These are phyloP conservation scores for Pangasius krempfi DNA, from an alignment of 2,797 vertebrate genomes.

Conservation along the genomic window DNA sequence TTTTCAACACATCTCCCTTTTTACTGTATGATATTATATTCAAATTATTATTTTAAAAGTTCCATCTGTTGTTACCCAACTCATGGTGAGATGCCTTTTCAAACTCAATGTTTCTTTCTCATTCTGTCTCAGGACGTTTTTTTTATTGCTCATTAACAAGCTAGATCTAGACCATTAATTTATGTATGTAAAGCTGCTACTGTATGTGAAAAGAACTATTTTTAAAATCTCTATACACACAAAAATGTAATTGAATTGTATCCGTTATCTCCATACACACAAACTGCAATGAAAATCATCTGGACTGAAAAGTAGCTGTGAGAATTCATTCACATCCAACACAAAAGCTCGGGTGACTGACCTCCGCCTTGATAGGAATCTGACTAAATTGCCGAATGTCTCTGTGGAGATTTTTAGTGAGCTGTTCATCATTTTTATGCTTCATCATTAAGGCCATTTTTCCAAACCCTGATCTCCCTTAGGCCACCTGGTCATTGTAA, in stretches of 20 bases:
- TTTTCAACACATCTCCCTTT: not conserved
- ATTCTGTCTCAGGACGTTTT: not conserved
- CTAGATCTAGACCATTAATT: not conserved
- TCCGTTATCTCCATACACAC: not conserved
- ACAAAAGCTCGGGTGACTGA: conserved; percentile 10
- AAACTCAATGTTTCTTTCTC: not conserved
- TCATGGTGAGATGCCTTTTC: too few species aligned
- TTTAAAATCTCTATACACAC: not conserved
- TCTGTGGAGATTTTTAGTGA: conserved; percentile 19
- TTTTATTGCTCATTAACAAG: not conserved
- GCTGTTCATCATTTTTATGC: conserved; percentile 38
- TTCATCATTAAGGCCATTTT: not conserved
- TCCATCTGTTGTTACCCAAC: not conserved
- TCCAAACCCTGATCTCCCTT: not conserved
- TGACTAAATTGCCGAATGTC: conserved; percentile 1
- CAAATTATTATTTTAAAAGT: not conserved
- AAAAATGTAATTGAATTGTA: not conserved
- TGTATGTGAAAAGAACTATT: not conserved
- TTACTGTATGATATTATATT: not conserved
- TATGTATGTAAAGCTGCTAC: not conserved
- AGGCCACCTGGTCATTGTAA: not conserved
- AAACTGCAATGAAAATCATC: not conserved
- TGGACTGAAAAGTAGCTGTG: not conserved
- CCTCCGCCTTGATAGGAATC: not conserved
- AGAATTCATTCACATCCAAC: not conserved